Evolutionary conservation across 2,888 invertebrate genomes (phyloP), one percentile per base, ranked within the genome.

Genomic region (Baronia brevicornis): DNA sequence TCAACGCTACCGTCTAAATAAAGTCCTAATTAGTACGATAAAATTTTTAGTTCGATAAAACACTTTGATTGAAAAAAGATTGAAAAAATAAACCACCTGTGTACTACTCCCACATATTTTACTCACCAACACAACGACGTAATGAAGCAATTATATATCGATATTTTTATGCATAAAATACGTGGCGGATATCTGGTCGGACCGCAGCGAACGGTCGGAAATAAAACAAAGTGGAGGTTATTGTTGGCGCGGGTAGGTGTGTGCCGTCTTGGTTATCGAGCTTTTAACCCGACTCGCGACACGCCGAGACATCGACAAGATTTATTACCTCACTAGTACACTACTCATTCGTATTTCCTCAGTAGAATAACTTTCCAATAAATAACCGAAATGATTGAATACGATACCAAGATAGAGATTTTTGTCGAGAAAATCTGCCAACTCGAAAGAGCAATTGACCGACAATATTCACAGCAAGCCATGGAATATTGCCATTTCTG

Each of bases 121-220:
- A 84, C 70, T 74, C 78, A 77, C 75, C 72, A 80, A 79, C 77
- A 75, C 72, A 80, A 70, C 70, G 80, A 79, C 80, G 84, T 84
- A 84, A 84, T 84, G 84, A 84, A 84, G 84, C 84, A 84, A 84
- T 84, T 84, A 84, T 84, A 84, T 79, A 84, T 82, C 84, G 82
- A 82, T 84, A 84, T 82, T 82, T 84, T 82, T 82, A 78, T 82
- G 82, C 84, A 82, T 82, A 82, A 82, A 80, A 84, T 78, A 72
- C 78, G 78, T 72, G 70, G 78, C 65, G 75, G 74, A 72, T 78
- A 77, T 78, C 77, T 73, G 70, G 72, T 60, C 67, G 64, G 64
- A 51, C 61, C 56, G 61, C 60, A 58, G 55, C 46, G 60, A 64
- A 62, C 58, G 65, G 64, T 51, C 59, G 61, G 60, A 82, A 84